Conservation (phyloP, 2,113 vertebrate genomes). For the Myrmophylax atrothorax region DNA sequence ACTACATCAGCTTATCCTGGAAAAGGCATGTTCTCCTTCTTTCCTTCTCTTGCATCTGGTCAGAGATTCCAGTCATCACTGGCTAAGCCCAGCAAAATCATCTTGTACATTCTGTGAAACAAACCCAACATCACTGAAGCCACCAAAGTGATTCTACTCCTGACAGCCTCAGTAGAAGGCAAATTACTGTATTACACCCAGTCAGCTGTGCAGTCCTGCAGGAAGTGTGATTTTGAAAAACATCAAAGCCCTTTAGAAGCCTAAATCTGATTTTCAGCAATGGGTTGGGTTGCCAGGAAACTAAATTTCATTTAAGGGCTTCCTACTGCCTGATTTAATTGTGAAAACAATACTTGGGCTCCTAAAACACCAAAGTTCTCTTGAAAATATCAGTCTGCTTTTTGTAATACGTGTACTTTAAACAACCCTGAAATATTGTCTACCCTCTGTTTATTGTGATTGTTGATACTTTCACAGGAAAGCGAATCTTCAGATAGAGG, state of each 20-base stretch:
- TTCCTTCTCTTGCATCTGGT: not conserved
- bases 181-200: not conserved
- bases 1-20: not conserved
- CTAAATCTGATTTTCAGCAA: constrained; percentile 52
- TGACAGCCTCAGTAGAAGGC: not conserved
- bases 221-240: constrained; percentile 42
- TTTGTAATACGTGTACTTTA: not conserved
- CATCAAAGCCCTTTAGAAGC: constrained; percentile 30
- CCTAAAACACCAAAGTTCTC: not conserved
- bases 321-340: constrained; percentile 17
- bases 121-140: not conserved
- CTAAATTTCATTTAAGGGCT: constrained; percentile 56
- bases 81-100: not conserved
- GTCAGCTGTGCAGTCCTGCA: constrained; percentile 21
- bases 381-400: not conserved
- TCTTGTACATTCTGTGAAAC: not conserved
- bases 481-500: not conserved
- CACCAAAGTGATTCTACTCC: not conserved
- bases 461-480: not conserved
- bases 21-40: not conserved
- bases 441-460: not conserved
- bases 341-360: not conserved
- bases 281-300: constrained; percentile 47
- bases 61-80: not conserved
- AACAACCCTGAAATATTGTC: not conserved